phyloP scores from a whole-genome alignment of 1,140 invertebrate genomes.

The Holotrichia oblita region DNA sequence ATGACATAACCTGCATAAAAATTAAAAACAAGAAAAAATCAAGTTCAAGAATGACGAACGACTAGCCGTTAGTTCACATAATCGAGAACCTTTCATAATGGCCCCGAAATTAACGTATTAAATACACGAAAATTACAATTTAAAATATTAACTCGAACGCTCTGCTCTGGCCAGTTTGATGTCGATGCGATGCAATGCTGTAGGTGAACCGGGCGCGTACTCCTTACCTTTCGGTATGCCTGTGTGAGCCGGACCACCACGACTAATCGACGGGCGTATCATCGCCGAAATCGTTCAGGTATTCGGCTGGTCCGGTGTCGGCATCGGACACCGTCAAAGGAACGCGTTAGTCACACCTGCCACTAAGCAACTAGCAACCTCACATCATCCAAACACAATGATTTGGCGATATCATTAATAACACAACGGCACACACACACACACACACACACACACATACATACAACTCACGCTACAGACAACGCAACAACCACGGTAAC shows the following conservation, averaged over 20 bases:
- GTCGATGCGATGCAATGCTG: slow-evolving; percentile 51
- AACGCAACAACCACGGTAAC: background rate
- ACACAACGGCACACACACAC: slow-evolving; percentile 49
- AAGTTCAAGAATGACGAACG: background rate
- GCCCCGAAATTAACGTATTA: slow-evolving; percentile 44
- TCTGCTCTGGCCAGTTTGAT: background rate
- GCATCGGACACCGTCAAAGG: slow-evolving; percentile 54
- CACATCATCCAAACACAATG: slow-evolving; percentile 55
- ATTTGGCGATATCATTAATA: slow-evolving; percentile 61
- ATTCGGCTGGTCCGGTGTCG: slow-evolving; percentile 55
- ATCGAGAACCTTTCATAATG: slow-evolving; percentile 2
- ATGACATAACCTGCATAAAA: background rate
- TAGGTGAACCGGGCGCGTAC: slow-evolving; percentile 54
- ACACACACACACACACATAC: background rate
- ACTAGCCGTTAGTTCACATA: background rate
- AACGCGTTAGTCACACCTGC: slow-evolving; percentile 60
- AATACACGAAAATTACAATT: slow-evolving; percentile 55
- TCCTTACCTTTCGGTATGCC: too few species aligned
- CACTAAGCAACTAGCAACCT: slow-evolving; percentile 53
- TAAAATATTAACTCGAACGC: slow-evolving; percentile 54
- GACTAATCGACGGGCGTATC: slow-evolving; percentile 34
- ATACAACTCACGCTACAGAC: background rate
- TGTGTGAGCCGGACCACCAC: slow-evolving; percentile 5
- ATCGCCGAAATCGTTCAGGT: slow-evolving; percentile 23
- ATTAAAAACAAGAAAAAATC: background rate